Evolutionary conservation across 2,797 vertebrate genomes (phyloP).

Genomic region (Spondyliosoma cantharus): DNA sequence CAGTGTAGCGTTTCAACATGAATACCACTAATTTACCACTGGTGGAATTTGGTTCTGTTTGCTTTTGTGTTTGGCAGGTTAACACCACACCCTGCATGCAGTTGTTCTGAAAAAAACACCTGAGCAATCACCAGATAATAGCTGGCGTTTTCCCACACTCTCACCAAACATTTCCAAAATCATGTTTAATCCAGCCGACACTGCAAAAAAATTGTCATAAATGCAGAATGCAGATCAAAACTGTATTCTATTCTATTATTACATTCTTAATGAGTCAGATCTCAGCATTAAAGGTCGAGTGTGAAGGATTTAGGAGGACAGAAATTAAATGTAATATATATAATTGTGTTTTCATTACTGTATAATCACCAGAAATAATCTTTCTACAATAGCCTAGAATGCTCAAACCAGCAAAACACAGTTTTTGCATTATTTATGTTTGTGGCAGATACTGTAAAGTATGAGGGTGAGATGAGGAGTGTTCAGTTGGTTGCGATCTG

Average conservation of each 20-base stretch:
- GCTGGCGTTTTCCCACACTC: not conserved
- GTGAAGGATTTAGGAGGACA: no score
- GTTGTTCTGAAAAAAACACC: not conserved
- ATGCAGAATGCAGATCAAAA: no score
- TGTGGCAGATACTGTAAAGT: no score
- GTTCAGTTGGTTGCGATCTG: no score
- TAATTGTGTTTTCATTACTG: no score
- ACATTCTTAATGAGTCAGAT: not conserved
- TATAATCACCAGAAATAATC: no score
- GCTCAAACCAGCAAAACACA: no score
- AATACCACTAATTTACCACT: conserved; percentile 36
- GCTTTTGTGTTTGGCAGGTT: conserved; percentile 20
- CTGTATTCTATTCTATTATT: no score
- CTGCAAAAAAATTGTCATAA: not conserved
- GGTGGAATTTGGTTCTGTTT: conserved; percentile 26
- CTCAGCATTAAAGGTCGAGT: not conserved
- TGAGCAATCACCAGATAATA: conserved; percentile 26
- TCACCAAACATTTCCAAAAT: not conserved
- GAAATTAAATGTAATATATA: no score
- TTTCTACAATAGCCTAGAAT: no score
- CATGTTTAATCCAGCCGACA: not conserved
- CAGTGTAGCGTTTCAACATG: conserved; percentile 61
- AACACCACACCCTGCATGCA: conserved; percentile 10
- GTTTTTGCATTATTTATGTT: no score
- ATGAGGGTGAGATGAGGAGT: no score